Evolutionary conservation across 2,888 invertebrate genomes (phyloP).

Genomic region (Trissolcus brochymenae): DNA sequence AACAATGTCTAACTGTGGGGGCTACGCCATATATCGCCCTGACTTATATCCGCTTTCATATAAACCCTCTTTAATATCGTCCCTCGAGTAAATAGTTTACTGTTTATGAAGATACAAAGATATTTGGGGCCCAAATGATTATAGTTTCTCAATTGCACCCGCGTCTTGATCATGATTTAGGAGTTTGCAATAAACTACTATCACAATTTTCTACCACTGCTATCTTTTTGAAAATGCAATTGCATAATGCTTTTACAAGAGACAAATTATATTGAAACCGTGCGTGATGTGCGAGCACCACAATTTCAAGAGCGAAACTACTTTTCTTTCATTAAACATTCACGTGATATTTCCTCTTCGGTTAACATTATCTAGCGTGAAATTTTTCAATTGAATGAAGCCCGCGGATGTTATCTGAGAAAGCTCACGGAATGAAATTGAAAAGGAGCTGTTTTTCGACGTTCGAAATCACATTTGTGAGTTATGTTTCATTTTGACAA

Average conservation of each 20-base stretch:
- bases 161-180: slow-evolving; percentile 42
- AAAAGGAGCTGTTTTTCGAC: slow-evolving; percentile 6
- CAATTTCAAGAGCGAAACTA: not conserved
- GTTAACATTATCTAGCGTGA: not conserved
- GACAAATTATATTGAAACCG: too few relatives aligned
- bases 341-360: slow-evolving; percentile 2
- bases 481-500: slow-evolving; percentile 39
- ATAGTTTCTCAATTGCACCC: slow-evolving; percentile 43
- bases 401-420: not conserved
- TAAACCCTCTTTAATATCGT: slow-evolving; percentile 68
- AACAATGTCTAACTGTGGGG: slow-evolving; percentile 61
- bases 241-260: not conserved
- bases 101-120: slow-evolving; percentile 63
- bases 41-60: slow-evolving; percentile 68
- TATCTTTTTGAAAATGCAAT: not conserved
- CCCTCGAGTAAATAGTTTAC: slow-evolving; percentile 70
- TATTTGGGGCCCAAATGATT: slow-evolving; percentile 40
- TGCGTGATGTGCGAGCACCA: not conserved
- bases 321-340: not conserved
- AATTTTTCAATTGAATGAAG: slow-evolving; percentile 1
- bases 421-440: not conserved
- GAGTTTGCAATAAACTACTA: slow-evolving; percentile 29
- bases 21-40: slow-evolving; percentile 62
- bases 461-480: slow-evolving; percentile 36
- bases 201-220: not conserved